A percentile compares a stretch with the other conserved stretches of the same genome.
These are phyloP conservation scores for Paracentrotus lividus DNA, from an alignment of 53 echinoderm and acorn worm genomes.

Conservation along the genomic window DNA sequence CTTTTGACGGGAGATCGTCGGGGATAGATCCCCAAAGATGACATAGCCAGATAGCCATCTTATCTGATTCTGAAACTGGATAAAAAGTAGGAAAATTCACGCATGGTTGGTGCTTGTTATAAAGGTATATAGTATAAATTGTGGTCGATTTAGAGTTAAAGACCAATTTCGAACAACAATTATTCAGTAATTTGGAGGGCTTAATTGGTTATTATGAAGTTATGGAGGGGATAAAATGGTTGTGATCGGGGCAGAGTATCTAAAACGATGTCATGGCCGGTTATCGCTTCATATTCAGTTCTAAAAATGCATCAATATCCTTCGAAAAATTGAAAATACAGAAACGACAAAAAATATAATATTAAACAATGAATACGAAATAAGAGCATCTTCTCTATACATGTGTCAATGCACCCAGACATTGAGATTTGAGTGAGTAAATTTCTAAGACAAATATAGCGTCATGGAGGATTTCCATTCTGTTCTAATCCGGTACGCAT, in stretches of 20 bases:
- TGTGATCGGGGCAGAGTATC: not conserved
- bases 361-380: not conserved
- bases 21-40: not conserved
- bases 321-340: not conserved
- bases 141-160: conserved; percentile 42
- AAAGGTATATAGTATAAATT: conserved; percentile 23
- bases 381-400: not conserved
- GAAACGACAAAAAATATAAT: not conserved
- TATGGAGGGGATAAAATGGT: not conserved
- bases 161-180: conserved; percentile 2
- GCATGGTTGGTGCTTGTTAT: not conserved
- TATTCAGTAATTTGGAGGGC: not conserved
- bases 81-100: not conserved
- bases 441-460: conserved; percentile 12
- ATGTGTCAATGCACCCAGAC: not conserved
- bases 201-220: not conserved
- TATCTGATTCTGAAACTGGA: not conserved
- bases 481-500: not conserved
- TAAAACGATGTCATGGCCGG: not conserved
- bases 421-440: not conserved
- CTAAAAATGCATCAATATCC: not conserved
- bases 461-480: conserved; percentile 10
- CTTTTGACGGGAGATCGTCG: conserved; percentile 21
- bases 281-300: not conserved
- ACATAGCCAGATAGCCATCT: conserved; percentile 38